A percentile compares a stretch with the other conserved stretches of the same genome.
Conservation (phyloP, 2,797 vertebrate species). For the Melanotaenia trifasciata region DNA sequence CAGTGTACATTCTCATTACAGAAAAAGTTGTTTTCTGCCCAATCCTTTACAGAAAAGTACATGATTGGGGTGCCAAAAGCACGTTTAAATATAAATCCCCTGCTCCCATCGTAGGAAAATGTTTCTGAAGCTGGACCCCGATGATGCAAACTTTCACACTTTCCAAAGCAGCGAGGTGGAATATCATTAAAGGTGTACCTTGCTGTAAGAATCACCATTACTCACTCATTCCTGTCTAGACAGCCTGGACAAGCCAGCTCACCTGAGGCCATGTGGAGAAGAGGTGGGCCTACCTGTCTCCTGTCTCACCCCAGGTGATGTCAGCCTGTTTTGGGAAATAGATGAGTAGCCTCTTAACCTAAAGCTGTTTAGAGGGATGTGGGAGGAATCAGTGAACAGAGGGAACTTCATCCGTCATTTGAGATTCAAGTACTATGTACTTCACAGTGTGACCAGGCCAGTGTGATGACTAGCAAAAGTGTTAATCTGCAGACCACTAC, state of each 20-base stretch:
- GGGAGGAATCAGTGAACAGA: slow-evolving; percentile 1
- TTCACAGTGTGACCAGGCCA: not conserved
- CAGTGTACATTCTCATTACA: slow-evolving; percentile 18
- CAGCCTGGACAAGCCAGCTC: slow-evolving; percentile 53
- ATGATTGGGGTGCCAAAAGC: slow-evolving; percentile 7
- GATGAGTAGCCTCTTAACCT: slow-evolving; percentile 14
- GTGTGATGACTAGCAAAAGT: slow-evolving; percentile 2
- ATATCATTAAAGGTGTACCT: slow-evolving; percentile 52
- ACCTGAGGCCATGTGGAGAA: slow-evolving; percentile 47
- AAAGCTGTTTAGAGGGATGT: not conserved
- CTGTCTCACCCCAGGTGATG: slow-evolving; percentile 52
- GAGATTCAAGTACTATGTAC: not conserved
- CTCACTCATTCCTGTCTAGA: slow-evolving; percentile 79
- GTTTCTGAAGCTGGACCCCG: slow-evolving; percentile 16
- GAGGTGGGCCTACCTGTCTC: slow-evolving; percentile 36
- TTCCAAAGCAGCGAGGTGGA: slow-evolving; percentile 52
- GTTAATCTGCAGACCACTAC: slow-evolving; percentile 16
- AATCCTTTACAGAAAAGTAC: not conserved
- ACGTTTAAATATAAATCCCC: not conserved
- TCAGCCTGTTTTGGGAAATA: slow-evolving; percentile 48
- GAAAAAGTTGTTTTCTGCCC: slow-evolving; percentile 11
- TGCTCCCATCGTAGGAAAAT: slow-evolving; percentile 10
- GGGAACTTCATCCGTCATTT: slow-evolving; percentile 23
- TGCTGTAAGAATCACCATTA: slow-evolving; percentile 57
- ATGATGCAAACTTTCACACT: slow-evolving; percentile 23